Evolutionary conservation across 2,888 invertebrate genomes (phyloP).

Genomic region (Lepidonotus clava): DNA sequence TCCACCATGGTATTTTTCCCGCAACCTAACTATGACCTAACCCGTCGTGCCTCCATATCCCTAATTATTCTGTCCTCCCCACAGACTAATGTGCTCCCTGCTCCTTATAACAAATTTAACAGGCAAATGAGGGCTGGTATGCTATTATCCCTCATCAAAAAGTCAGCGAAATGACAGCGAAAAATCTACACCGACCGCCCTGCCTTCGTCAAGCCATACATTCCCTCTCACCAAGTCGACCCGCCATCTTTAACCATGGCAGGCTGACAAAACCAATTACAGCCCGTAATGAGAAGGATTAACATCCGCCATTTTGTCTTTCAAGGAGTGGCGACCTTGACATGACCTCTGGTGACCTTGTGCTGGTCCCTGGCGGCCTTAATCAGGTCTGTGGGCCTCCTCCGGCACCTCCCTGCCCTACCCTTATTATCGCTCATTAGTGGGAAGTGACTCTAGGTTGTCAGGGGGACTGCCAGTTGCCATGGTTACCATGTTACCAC

Average conservation of each 20-base stretch:
- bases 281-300: background rate
- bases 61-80: too few relatives aligned
- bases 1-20: too few relatives aligned
- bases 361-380: background rate
- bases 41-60: too few relatives aligned
- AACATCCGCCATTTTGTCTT: constrained; percentile 6
- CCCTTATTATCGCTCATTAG: background rate
- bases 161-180: too few relatives aligned
- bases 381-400: background rate
- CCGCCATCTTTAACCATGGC: background rate
- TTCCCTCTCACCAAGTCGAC: background rate
- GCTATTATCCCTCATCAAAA: too few relatives aligned
- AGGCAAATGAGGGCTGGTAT: too few relatives aligned
- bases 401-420: background rate
- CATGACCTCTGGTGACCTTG: background rate
- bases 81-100: too few relatives aligned
- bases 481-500: background rate
- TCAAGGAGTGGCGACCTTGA: background rate
- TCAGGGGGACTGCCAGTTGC: background rate
- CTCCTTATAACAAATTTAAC: too few relatives aligned
- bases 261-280: constrained; percentile 8
- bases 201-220: background rate
- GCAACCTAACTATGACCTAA: too few relatives aligned
- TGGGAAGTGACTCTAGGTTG: background rate
- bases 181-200: too few relatives aligned